Percentiles rank a stretch among this genome's conserved stretches.
Conservation (phyloP, 2,113 vertebrate genomes). For the Meriones unguiculatus region DNA sequence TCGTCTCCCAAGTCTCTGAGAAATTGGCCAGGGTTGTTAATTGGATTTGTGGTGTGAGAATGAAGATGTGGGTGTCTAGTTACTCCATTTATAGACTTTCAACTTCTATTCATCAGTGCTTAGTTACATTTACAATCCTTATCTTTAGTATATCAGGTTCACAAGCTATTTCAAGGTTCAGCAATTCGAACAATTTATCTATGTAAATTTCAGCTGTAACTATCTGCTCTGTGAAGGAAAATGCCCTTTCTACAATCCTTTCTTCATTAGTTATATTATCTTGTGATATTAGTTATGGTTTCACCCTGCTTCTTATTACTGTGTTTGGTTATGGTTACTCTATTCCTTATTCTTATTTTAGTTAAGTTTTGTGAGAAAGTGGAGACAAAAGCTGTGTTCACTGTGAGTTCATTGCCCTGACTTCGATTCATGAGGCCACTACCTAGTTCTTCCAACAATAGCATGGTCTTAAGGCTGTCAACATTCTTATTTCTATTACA, state of each 20-base stretch:
- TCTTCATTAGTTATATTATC: not conserved
- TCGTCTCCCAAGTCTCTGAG: not conserved
- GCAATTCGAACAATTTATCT: not conserved
- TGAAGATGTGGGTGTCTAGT: not conserved
- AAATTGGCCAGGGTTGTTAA: not conserved
- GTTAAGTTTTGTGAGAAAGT: not conserved
- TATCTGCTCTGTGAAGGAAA: not conserved
- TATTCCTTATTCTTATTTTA: not conserved
- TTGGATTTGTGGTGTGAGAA: not conserved
- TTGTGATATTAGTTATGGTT: not conserved
- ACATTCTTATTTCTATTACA: not conserved
- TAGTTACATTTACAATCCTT: not conserved
- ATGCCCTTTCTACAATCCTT: not conserved
- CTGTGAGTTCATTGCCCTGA: not conserved
- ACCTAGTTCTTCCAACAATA: not conserved
- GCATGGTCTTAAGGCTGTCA: not conserved
- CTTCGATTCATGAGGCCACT: not conserved
- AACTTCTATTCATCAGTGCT: not conserved
- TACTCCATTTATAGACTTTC: not conserved
- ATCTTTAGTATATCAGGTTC: not conserved
- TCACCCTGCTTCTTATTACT: not conserved
- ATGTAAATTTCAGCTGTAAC: not conserved
- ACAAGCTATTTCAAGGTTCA: not conserved
- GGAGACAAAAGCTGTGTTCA: not conserved
- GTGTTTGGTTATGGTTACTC: not conserved